Percentiles rank a stretch among this genome's conserved stretches.
These are phyloP conservation scores for Archivesica marissinica DNA, from an alignment of 1,140 invertebrate genomes.

Conservation along the genomic window DNA sequence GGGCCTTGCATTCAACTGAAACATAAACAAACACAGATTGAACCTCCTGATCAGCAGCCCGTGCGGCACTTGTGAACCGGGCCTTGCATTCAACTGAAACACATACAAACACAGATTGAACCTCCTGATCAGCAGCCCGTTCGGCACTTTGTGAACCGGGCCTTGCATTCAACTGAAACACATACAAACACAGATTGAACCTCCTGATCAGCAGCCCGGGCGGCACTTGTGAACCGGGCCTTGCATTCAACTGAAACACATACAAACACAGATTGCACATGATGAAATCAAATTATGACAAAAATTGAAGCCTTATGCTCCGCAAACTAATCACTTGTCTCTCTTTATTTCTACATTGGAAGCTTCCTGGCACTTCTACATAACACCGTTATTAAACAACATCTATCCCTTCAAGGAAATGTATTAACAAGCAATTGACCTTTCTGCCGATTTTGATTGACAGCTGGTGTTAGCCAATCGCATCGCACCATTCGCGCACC, in stretches of 20 bases:
- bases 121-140: slow-evolving; percentile 86
- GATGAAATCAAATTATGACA: no score
- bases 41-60: no score
- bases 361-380: no score
- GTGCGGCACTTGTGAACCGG: slow-evolving; percentile 85
- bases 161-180: slow-evolving; percentile 88
- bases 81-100: slow-evolving; percentile 88
- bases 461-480: no score
- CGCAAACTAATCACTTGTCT: no score
- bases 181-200: slow-evolving; percentile 74
- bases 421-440: no score
- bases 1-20: slow-evolving; percentile 85
- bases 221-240: slow-evolving; percentile 86
- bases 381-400: no score
- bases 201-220: slow-evolving; percentile 86
- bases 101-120: slow-evolving; percentile 76
- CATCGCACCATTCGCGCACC: no score
- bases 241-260: slow-evolving; percentile 88
- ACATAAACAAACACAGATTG: slow-evolving; percentile 79
- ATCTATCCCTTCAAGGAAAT: no score
- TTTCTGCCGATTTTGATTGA: no score
- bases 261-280: not conserved
- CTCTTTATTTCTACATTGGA: no score
- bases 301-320: no score
- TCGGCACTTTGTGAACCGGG: slow-evolving; percentile 86